These are phyloP conservation scores for Hydrochoerus hydrochaeris DNA, from an alignment of 2,113 vertebrate genomes.

Conservation along the genomic window DNA sequence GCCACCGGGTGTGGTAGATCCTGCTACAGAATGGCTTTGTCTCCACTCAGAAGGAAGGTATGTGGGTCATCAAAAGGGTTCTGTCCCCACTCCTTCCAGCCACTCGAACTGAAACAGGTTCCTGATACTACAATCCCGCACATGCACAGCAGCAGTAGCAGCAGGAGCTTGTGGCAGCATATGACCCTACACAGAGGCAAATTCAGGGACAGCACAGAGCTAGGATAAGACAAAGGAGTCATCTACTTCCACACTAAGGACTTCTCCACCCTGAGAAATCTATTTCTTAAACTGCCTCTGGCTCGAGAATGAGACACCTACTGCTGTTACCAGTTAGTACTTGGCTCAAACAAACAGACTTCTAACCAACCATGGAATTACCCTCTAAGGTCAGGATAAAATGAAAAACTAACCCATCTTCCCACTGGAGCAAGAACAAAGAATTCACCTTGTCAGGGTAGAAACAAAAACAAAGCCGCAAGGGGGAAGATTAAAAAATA, in stretches of 20 bases:
- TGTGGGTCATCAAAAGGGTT: background rate
- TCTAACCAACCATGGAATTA: background rate
- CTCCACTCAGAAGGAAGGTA: background rate
- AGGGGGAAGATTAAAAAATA: background rate
- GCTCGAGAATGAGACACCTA: background rate
- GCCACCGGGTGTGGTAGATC: background rate
- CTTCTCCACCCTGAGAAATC: background rate
- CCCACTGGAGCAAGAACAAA: background rate
- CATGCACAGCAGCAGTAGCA: background rate
- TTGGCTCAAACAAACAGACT: background rate
- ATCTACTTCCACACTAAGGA: fast-evolving
- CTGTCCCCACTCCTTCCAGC: background rate
- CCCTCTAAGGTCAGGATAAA: background rate
- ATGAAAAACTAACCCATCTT: background rate
- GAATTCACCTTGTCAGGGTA: background rate
- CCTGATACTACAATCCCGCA: background rate
- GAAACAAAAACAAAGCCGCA: background rate
- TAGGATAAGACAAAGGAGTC: background rate
- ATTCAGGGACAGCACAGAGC: background rate
- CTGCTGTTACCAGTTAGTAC: too few species aligned
- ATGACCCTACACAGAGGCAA: background rate
- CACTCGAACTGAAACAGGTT: background rate
- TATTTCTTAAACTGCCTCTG: background rate
- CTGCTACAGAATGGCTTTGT: too few species aligned
- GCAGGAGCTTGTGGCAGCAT: background rate